Evolutionary conservation across 2,797 vertebrate genomes (phyloP).

Genomic region (Thripadectes ignobilis): DNA sequence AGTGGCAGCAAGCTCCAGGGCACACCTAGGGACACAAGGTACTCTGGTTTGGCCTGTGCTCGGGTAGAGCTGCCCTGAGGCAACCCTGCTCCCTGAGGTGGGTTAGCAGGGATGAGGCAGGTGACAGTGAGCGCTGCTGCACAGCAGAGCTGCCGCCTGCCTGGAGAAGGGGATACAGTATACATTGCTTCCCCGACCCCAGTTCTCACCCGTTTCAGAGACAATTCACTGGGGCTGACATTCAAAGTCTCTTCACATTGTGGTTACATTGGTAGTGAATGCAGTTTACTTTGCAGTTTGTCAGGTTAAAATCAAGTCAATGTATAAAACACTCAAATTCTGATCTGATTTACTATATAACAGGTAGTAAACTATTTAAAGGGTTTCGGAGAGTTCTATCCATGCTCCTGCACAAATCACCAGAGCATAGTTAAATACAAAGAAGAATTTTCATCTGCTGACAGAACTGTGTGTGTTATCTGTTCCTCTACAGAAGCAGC

Average conservation of each 20-base stretch:
- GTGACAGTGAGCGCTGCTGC: neutral
- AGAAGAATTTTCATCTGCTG: neutral
- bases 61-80: neutral
- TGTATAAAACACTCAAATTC: neutral
- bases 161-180: accelerated
- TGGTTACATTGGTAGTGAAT: neutral
- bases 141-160: accelerated
- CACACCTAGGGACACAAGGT: accelerated
- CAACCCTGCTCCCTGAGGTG: neutral
- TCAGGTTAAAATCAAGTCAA: neutral
- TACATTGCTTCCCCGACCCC: neutral
- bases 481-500: neutral
- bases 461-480: neutral
- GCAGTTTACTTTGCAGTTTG: neutral
- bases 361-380: neutral
- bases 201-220: accelerated
- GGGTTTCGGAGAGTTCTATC: neutral
- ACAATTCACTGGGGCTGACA: neutral
- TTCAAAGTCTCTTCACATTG: accelerated
- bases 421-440: neutral
- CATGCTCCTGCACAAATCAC: neutral
- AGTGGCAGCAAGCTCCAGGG: neutral
- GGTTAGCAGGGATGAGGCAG: accelerated
- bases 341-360: neutral
- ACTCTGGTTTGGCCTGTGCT: accelerated